Evolutionary conservation across 2,797 vertebrate species (phyloP), one percentile per base, ranked within the genome.

Genomic region (Botia almorhae): DNA sequence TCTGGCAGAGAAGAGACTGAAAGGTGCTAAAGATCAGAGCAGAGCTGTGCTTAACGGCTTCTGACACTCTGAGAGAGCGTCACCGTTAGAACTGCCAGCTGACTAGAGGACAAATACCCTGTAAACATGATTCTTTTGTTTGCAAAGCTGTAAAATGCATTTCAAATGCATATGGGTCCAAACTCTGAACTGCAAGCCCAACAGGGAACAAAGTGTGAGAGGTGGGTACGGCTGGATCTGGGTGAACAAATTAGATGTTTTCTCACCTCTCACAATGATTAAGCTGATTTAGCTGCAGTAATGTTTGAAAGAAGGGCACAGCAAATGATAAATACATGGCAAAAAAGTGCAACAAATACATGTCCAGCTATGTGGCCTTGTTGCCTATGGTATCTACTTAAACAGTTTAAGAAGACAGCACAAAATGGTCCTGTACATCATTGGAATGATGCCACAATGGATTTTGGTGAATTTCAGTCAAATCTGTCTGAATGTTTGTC

Each of bases 141-240:
- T 81, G 56, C 33, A n/a, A 76, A 55, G 85, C 75, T 67, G 48
- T 81, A 78, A 82, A 86, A 69, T 72, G 58, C 63, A 29, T 83
- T 83, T 80, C 26, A 72, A 67, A 82, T 78, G 78, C 71, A 56
- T 81, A 46, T 63, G 63, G 81, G 63, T 85, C 78, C 78, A 76
- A 86, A 83, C 63, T 53, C 80, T 76, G 80, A 84, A 78, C 80
- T 83, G 82, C 76, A 83, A 82, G 76, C 80, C 80, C 83, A 76
- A 78, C 84, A 82, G 75, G 84, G 82, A 87, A 82, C 82, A 78
- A 79, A 76, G 58, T 58, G 69, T 55, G 73, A 5, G 43, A 50
- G 55, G 23, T 64, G 56, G 43, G 78, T 46, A 53, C 26, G 55
- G 63, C 53, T 39, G 46, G 70, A 64, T 76, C 77, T 53, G 33